phyloP scores from a whole-genome alignment of 2,888 invertebrate genomes.

The Anticlea derivata region DNA sequence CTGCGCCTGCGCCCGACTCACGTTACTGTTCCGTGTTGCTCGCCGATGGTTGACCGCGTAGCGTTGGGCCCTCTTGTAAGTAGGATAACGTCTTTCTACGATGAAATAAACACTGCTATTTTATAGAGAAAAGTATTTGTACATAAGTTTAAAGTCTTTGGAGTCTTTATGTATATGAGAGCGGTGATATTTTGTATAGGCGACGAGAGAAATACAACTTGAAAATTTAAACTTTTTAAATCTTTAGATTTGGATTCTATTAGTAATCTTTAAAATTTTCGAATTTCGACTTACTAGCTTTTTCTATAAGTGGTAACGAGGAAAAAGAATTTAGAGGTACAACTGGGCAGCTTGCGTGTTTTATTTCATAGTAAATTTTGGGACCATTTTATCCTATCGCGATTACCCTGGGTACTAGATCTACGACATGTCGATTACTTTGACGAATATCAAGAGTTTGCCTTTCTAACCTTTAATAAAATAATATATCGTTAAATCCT shows the following conservation, averaged over 20 bases:
- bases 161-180: slow-evolving; percentile 69
- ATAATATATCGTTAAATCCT: slow-evolving; percentile 33
- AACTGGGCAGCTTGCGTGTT: slow-evolving; percentile 64
- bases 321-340: slow-evolving; percentile 47
- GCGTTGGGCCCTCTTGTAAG: slow-evolving; percentile 40
- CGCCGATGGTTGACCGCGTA: not conserved
- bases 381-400: slow-evolving; percentile 73
- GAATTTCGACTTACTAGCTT: slow-evolving; percentile 59
- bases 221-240: slow-evolving; percentile 55
- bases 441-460: slow-evolving; percentile 36
- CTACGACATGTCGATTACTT: slow-evolving; percentile 33
- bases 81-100: slow-evolving; percentile 49
- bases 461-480: slow-evolving; percentile 34
- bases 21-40: slow-evolving; percentile 50
- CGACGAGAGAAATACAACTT: slow-evolving; percentile 55
- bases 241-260: slow-evolving; percentile 53
- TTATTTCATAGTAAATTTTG: slow-evolving; percentile 81
- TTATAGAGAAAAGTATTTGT: slow-evolving; percentile 66
- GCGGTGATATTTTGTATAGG: slow-evolving; percentile 79
- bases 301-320: slow-evolving; percentile 63
- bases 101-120: slow-evolving; percentile 60
- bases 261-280: slow-evolving; percentile 40
- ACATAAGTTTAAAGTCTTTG: slow-evolving; percentile 63
- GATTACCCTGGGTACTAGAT: slow-evolving; percentile 51
- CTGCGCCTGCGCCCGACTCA: not conserved